A percentile compares a stretch with the other conserved stretches of the same genome.
Conservation (phyloP, 2,888 invertebrate genomes). For the Amitus sp. region DNA sequence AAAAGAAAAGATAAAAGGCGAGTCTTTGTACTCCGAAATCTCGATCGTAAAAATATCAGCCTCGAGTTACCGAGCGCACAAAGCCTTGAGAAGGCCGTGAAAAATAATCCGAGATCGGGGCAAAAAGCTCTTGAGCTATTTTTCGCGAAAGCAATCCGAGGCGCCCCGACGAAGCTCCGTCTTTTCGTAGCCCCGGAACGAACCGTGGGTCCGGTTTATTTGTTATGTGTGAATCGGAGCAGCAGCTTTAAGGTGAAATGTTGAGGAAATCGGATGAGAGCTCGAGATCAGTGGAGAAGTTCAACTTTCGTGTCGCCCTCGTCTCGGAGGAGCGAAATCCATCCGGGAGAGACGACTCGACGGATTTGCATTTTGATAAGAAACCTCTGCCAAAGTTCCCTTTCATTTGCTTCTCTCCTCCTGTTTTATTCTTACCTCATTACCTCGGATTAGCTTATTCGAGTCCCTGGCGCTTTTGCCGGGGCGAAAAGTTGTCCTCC, state of each 20-base stretch:
- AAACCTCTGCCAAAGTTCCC: constrained; percentile 62
- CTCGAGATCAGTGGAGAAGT: constrained; percentile 28
- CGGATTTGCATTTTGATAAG: constrained; percentile 66
- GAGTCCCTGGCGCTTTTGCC: constrained; percentile 43
- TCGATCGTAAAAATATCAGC: constrained; percentile 21
- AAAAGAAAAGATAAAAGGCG: too few relatives aligned
- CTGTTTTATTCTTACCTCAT: constrained; percentile 62
- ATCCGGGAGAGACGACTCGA: constrained; percentile 42
- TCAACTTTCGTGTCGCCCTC: constrained; percentile 14
- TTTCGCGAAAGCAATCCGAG: background rate
- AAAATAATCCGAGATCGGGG: constrained; percentile 11
- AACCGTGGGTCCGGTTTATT: constrained; percentile 25
- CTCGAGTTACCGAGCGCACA: constrained; percentile 3
- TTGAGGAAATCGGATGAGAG: constrained; percentile 36
- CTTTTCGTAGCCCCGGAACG: background rate
- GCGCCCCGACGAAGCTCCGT: background rate
- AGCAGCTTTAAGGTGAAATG: constrained; percentile 6
- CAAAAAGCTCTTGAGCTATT: constrained; percentile 3
- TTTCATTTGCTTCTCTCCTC: constrained; percentile 37
- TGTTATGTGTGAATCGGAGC: constrained; percentile 31
- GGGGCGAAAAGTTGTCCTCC: constrained; percentile 43
- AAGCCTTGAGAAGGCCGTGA: constrained; percentile 8
- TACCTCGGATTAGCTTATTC: constrained; percentile 61
- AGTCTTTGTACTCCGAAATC: too few relatives aligned
- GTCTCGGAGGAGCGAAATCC: constrained; percentile 23